These are phyloP conservation scores for Mesitornis unicolor DNA, from an alignment of 2,113 vertebrate genomes.

Conservation along the genomic window DNA sequence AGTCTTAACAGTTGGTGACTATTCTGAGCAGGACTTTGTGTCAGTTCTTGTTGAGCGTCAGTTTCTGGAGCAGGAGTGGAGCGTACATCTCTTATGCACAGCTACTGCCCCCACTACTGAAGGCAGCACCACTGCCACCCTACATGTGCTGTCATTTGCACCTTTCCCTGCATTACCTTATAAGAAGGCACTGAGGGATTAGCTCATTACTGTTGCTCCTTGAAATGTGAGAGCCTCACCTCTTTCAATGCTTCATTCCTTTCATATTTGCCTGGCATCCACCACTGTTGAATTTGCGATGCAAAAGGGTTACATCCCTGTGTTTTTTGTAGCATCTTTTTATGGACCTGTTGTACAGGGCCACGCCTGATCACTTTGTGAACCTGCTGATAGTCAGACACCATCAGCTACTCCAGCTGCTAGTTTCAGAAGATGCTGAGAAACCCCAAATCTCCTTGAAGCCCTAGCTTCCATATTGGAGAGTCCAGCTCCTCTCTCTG, in stretches of 20 bases:
- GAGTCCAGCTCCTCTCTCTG: not conserved
- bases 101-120: not conserved
- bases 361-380: not conserved
- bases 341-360: not conserved
- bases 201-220: not conserved
- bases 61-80: not conserved
- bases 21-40: not conserved
- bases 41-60: not conserved
- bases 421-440: not conserved
- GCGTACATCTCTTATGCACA: not conserved
- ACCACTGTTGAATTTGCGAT: not conserved
- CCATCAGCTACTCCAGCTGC: not conserved
- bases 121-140: not conserved
- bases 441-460: not conserved
- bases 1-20: not conserved
- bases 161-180: not conserved
- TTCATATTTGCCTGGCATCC: accelerated
- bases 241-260: not conserved
- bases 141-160: not conserved
- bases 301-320: not conserved
- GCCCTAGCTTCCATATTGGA: not conserved
- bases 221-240: not conserved
- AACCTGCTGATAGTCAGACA: not conserved
- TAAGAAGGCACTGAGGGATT: not conserved
- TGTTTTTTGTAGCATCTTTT: not conserved